Percentiles rank a stretch among this genome's conserved stretches.
Evolutionary conservation across 1,140 invertebrate species (phyloP).

Genomic region (Zaprionus davidi): DNA sequence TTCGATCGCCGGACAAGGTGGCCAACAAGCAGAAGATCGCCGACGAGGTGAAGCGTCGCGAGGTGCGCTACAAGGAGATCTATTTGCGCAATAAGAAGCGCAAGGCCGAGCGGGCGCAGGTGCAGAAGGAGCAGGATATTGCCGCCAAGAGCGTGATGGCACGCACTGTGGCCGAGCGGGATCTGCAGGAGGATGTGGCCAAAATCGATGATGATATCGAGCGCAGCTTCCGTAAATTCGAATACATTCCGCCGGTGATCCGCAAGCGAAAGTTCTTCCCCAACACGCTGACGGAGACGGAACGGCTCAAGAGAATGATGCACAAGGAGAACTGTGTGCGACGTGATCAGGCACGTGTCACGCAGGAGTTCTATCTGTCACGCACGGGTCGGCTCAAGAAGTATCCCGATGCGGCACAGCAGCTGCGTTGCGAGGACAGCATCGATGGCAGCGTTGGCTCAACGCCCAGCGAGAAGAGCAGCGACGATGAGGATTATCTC

Average conservation of each 20-base stretch:
- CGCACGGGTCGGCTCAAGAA: conserved; percentile 62
- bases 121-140: conserved; percentile 34
- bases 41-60: conserved; percentile 52
- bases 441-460: conserved; percentile 51
- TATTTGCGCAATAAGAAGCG: conserved; percentile 63
- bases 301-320: conserved; percentile 65
- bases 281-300: conserved; percentile 72
- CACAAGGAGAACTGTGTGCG: conserved; percentile 64
- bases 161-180: conserved; percentile 59
- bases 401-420: conserved; percentile 56
- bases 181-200: conserved; percentile 57
- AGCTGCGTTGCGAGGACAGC: conserved; percentile 58
- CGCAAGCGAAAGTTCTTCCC: conserved; percentile 61
- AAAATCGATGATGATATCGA: conserved; percentile 71
- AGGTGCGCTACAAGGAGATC: conserved; percentile 70
- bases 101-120: conserved; percentile 9
- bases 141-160: conserved; percentile 45
- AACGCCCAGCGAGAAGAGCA: conserved; percentile 70
- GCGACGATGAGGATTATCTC: conserved; percentile 77
- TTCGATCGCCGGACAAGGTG: conserved; percentile 65
- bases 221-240: conserved; percentile 61
- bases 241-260: conserved; percentile 60
- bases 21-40: conserved; percentile 56
- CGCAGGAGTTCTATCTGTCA: conserved; percentile 62
- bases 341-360: conserved; percentile 58